phyloP scores from a whole-genome alignment of 2,797 vertebrate species.

The Channa striata region DNA sequence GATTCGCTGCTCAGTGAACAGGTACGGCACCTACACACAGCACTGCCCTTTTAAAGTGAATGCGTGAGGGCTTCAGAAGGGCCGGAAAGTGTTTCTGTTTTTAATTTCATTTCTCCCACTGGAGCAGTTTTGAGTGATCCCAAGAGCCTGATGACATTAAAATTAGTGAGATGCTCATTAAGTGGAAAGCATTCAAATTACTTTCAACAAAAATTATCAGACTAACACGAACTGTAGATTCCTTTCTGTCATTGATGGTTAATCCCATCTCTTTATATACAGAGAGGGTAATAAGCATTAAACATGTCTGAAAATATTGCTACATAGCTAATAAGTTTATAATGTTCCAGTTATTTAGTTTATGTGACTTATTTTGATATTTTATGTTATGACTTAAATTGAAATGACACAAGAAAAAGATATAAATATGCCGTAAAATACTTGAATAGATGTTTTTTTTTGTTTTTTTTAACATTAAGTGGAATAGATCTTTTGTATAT shows the following conservation, averaged over 20 bases:
- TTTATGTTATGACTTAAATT: no score
- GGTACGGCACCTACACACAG: background rate
- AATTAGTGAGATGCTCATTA: background rate
- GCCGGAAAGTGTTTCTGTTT: background rate
- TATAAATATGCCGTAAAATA: no score
- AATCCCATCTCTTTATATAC: background rate
- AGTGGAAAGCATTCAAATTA: background rate
- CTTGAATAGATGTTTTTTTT: no score
- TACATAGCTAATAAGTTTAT: no score
- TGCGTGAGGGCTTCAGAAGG: background rate
- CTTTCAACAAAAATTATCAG: background rate
- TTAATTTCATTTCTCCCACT: background rate
- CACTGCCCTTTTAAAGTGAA: constrained; percentile 27
- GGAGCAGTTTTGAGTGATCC: background rate
- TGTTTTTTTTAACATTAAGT: no score
- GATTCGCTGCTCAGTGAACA: constrained; percentile 27
- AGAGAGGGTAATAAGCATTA: no score
- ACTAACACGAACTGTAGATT: background rate
- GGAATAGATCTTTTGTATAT: no score
- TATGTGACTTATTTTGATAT: no score
- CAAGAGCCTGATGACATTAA: background rate
- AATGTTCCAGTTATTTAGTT: no score
- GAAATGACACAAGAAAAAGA: no score
- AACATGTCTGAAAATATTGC: no score
- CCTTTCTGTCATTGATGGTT: no score